Conservation (phyloP, 2,888 invertebrate species). For the Odontocolon sp. region DNA sequence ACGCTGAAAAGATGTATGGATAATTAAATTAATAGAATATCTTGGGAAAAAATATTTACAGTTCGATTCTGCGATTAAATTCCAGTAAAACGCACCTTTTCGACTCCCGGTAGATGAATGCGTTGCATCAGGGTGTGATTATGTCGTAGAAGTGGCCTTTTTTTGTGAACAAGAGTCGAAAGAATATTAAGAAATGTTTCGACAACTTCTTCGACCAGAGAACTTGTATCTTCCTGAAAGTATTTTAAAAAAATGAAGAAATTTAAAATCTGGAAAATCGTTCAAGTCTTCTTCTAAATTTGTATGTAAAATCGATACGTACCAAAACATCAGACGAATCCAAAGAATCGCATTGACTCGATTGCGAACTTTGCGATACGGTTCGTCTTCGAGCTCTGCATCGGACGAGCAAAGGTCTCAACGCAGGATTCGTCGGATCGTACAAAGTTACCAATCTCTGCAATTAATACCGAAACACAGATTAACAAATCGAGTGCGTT, state of each 20-base stretch:
- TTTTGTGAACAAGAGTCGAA: constrained; percentile 80
- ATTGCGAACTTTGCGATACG: constrained; percentile 81
- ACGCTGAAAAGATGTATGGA: constrained; percentile 7
- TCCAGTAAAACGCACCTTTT: constrained; percentile 66
- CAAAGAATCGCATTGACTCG: constrained; percentile 81
- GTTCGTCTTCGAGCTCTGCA: constrained; percentile 75
- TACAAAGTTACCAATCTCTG: constrained; percentile 83
- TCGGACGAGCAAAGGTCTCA: constrained; percentile 81
- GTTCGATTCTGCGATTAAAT: background rate
- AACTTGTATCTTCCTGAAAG: constrained; percentile 73
- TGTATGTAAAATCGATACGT: too few relatives aligned
- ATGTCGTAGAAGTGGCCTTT: constrained; percentile 67
- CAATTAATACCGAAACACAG: constrained; percentile 11
- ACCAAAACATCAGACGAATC: constrained; percentile 78
- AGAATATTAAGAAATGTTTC: constrained; percentile 82
- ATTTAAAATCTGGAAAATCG: background rate
- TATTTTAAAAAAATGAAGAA: background rate
- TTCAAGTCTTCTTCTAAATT: too few relatives aligned
- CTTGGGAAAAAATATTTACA: background rate
- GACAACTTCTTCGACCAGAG: constrained; percentile 80
- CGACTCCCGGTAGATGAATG: constrained; percentile 67
- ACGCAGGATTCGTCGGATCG: constrained; percentile 84
- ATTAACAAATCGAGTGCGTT: constrained; percentile 18
- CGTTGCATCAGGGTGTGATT: constrained; percentile 72
- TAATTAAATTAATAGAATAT: constrained; percentile 9